These are phyloP conservation scores for Allophyes oxyacanthae DNA, from an alignment of 2,888 invertebrate genomes.

Conservation along the genomic window DNA sequence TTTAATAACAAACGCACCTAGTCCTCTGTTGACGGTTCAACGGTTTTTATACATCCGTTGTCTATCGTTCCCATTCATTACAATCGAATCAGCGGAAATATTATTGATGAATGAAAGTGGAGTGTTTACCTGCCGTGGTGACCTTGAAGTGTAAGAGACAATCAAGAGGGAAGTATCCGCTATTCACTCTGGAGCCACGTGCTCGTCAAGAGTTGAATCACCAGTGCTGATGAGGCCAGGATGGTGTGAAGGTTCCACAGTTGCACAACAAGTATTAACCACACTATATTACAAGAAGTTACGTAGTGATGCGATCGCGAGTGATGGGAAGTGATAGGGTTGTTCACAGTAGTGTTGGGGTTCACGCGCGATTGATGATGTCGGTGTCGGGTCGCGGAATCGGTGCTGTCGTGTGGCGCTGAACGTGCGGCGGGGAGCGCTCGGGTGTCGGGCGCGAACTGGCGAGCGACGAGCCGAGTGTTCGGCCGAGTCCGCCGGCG, in stretches of 20 bases:
- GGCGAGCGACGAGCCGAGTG: constrained; percentile 59
- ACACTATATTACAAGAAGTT: constrained; percentile 25
- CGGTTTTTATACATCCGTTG: constrained; percentile 29
- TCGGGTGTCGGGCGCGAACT: constrained; percentile 70
- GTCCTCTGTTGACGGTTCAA: constrained; percentile 12
- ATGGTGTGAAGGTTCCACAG: constrained; percentile 56
- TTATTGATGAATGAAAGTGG: constrained; percentile 66
- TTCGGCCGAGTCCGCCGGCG: constrained; percentile 66
- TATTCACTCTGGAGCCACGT: constrained; percentile 71
- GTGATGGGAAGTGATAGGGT: constrained; percentile 6
- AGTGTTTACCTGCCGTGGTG: constrained; percentile 78
- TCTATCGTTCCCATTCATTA: constrained; percentile 40
- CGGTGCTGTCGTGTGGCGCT: constrained; percentile 28
- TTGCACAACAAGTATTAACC: constrained; percentile 54
- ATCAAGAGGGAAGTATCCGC: constrained; percentile 61
- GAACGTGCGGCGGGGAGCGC: constrained; percentile 43
- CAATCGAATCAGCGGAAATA: constrained; percentile 20
- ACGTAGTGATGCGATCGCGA: constrained; percentile 5
- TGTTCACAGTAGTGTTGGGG: constrained; percentile 21
- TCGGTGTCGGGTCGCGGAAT: constrained; percentile 40
- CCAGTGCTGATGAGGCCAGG: constrained; percentile 65
- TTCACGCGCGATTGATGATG: constrained; percentile 60
- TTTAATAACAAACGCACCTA: constrained; percentile 25
- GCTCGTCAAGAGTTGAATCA: constrained; percentile 59
- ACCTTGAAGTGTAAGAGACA: constrained; percentile 74